Evolutionary conservation across 1,140 invertebrate genomes (phyloP), one percentile per base, ranked within the genome.

Genomic region (Papilio dardanus): DNA sequence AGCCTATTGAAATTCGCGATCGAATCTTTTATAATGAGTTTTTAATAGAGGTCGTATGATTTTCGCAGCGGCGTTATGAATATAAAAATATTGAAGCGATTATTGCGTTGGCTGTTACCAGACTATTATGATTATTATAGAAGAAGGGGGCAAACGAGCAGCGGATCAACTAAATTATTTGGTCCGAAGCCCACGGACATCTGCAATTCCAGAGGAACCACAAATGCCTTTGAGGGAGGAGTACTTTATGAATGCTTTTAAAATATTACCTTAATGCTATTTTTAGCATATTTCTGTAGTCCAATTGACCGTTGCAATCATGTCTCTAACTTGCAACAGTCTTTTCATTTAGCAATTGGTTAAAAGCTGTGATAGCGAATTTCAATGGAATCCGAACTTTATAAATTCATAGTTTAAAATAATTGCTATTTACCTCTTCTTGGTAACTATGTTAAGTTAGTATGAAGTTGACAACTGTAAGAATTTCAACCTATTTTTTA

Each of bases 21-120:
- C 76, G 75, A 78, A 80, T 73, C 77, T 71, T 21, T 54, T 35
- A 74, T 81, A 83, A 85, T 79, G 81, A 77, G 74, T 75, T 79
- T 85, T 83, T 85, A 85, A 85, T 83, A 81, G 75, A 77, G 76
- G 71, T 50, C 77, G 68, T 58, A 21, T 68, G 66, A 19, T 68
- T 68, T 68, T 68, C 24, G 66, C 33, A 14, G 54, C 54, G 65
- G 71, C 68, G 75, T 71, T 24, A 30, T 40, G 76, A 67, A 42
- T 42, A 30, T 50, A n/a, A 65, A 74, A 74, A 58, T 30, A 58
- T 58, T 30, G 8, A 58, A 28, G 21, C 21, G 54, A 24, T 58
- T 3, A 58, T 58, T 58, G 2, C 10, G 24, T 58, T 58, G 54
- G 12, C 50, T 58, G 6, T 58, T 58, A 50, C 46, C 46, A 50